Percentiles rank a stretch among this genome's conserved stretches.
Conservation (phyloP, 2,888 invertebrate species). For the Adela reaumurella region DNA sequence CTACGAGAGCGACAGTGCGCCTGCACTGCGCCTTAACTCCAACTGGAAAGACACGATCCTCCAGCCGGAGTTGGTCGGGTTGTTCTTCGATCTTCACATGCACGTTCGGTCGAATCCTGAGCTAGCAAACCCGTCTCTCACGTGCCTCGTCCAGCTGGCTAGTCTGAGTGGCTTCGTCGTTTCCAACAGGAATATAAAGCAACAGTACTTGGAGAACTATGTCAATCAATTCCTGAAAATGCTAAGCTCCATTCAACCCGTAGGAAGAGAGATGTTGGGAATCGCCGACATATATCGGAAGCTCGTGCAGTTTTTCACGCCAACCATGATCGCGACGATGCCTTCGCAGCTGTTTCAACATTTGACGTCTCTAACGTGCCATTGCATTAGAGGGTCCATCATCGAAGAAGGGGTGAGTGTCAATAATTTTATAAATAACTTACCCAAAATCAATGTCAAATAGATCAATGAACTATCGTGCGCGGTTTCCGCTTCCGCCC, state of each 20-base stretch:
- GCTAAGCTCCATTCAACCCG: slow-evolving; percentile 40
- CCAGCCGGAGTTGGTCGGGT: slow-evolving; percentile 67
- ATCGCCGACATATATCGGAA: slow-evolving; percentile 45
- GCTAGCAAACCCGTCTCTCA: slow-evolving; percentile 73
- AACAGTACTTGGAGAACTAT: slow-evolving; percentile 44
- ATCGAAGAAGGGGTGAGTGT: slow-evolving; percentile 46
- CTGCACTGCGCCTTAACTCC: slow-evolving; percentile 60
- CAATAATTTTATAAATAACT: no score
- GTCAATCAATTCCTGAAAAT: slow-evolving; percentile 42
- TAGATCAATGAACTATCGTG: no score
- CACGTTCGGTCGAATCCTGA: slow-evolving; percentile 74
- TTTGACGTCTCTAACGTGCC: slow-evolving; percentile 38
- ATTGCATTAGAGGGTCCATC: slow-evolving; percentile 41
- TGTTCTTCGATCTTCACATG: slow-evolving; percentile 81
- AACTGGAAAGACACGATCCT: slow-evolving; percentile 75
- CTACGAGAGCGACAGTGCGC: slow-evolving; percentile 63
- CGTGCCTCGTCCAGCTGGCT: slow-evolving; percentile 75
- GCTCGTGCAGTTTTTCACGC: slow-evolving; percentile 42
- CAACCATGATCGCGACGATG: slow-evolving; percentile 34
- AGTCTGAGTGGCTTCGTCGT: slow-evolving; percentile 41
- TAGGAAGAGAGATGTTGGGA: slow-evolving; percentile 40
- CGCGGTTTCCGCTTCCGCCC: no score
- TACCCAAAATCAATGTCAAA: no score
- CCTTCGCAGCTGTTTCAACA: slow-evolving; percentile 42
- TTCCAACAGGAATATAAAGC: slow-evolving; percentile 23